Evolutionary conservation across 2,888 invertebrate species (phyloP).

Genomic region (Sinohyriopsis cumingii): DNA sequence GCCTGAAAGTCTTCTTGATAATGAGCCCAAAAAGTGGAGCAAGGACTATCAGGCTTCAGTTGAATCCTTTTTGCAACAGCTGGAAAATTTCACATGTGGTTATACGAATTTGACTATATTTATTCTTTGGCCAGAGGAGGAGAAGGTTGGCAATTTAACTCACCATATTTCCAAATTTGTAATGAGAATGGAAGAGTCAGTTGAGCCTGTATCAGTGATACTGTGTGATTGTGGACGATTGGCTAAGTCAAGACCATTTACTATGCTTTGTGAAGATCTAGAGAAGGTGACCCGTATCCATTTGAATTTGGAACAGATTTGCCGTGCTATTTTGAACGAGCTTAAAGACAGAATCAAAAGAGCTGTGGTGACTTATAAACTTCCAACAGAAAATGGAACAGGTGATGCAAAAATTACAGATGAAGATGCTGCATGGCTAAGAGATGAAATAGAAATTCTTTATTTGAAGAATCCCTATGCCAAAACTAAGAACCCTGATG

Average conservation of each 20-base stretch:
- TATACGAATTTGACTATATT: slow-evolving; percentile 29
- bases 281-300: slow-evolving; percentile 1
- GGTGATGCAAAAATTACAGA: slow-evolving; percentile 12
- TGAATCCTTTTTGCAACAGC: slow-evolving; percentile 15
- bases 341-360: slow-evolving; percentile 4
- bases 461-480: slow-evolving; percentile 16
- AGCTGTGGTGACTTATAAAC: slow-evolving; percentile 1
- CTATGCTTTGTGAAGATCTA: neutral
- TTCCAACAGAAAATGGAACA: slow-evolving; percentile 11
- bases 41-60: slow-evolving; percentile 16
- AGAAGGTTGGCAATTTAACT: slow-evolving; percentile 1
- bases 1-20: slow-evolving; percentile 30
- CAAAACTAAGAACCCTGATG: slow-evolving; percentile 13
- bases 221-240: too few relatives aligned
- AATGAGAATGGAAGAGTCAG: too few relatives aligned
- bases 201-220: too few relatives aligned
- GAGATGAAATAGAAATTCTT: slow-evolving; percentile 28
- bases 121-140: slow-evolving; percentile 21
- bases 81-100: slow-evolving; percentile 27
- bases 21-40: slow-evolving; percentile 28
- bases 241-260: neutral
- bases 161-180: too few relatives aligned
- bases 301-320: slow-evolving; percentile 12
- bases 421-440: slow-evolving; percentile 20
- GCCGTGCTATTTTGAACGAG: slow-evolving; percentile 9